These are phyloP conservation scores for Drosophila limbata DNA, from an alignment of 2,888 invertebrate species.

Conservation along the genomic window DNA sequence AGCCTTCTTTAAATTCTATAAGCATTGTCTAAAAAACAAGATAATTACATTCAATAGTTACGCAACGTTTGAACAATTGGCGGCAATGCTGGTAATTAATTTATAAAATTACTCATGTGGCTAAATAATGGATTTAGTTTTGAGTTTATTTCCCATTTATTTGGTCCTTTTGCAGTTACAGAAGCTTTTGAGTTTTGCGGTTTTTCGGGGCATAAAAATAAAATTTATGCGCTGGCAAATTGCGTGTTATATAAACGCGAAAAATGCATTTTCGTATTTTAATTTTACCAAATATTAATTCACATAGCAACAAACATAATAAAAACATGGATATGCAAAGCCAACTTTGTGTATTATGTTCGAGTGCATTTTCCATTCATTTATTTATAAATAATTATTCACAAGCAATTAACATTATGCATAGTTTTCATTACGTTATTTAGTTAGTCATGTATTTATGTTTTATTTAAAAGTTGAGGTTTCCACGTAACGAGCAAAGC, in stretches of 20 bases:
- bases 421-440: slow-evolving; percentile 54
- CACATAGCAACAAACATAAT: slow-evolving; percentile 18
- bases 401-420: slow-evolving; percentile 73
- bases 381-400: slow-evolving; percentile 75
- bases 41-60: slow-evolving; percentile 60
- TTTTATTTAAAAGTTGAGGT: slow-evolving; percentile 35
- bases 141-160: slow-evolving; percentile 37
- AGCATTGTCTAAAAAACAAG: slow-evolving; percentile 10
- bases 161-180: slow-evolving; percentile 25
- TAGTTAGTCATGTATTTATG: slow-evolving; percentile 40
- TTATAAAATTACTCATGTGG: slow-evolving; percentile 65
- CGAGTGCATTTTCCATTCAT: slow-evolving; percentile 63
- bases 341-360: slow-evolving; percentile 42
- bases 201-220: slow-evolving; percentile 42
- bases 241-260: slow-evolving; percentile 46
- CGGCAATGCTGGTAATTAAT: slow-evolving; percentile 59
- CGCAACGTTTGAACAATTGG: slow-evolving; percentile 44
- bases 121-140: slow-evolving; percentile 71
- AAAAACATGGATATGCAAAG: background rate
- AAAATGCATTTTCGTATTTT: slow-evolving; percentile 56
- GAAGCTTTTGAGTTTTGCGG: slow-evolving; percentile 50
- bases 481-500: slow-evolving; percentile 27
- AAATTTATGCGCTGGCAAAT: slow-evolving; percentile 32
- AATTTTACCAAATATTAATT: slow-evolving; percentile 70
- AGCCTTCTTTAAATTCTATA: background rate